Evolutionary conservation across 1,140 invertebrate genomes (phyloP), one percentile per base, ranked within the genome.

Genomic region (Forficula auricularia): DNA sequence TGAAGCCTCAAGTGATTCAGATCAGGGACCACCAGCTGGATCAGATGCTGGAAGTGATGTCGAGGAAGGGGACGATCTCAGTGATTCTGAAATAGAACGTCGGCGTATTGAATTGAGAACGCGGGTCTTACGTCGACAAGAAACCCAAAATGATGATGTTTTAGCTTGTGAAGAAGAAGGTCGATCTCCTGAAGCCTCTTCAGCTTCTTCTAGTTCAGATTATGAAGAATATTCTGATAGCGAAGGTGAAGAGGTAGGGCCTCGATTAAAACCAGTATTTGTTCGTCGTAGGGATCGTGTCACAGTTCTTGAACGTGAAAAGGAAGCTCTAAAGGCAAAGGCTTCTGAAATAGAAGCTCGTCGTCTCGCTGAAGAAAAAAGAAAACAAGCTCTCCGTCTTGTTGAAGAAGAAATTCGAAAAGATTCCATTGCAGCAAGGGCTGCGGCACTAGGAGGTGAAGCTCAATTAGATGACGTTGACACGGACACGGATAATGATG

Each of bases 401-500:
- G 82, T 96, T 0, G 88, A 96, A 60, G 82, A 90, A 32, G 81
- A 84, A 42, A 76, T 91, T 16, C 72, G 83, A 37, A 82, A 82
- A 54, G 83, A 86, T 55, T 58, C 54, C 53, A 62, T 54, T 54
- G 64, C 67, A 51, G 55, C 54, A 14, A 65, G 56, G 39, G 52
- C 56, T 19, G 51, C 60, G 43, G 72, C 67, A 7, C 67, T 72
- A 40, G 69, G 65, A 1, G 68, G 67, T 37, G 75, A 78, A 54
- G 66, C 72, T 14, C 70, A 75, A 46, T 66, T 92, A n/a, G 76
- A 85, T 50, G 84, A 89, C 55, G 79, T 98, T 1, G 80, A 82
- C 55, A 97, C 94, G 0, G 95, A 96, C 57, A 95, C 98, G 63
- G 96, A 98, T 58, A 92, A 95, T 61, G 90, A 96, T 56, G 95